Conservation (phyloP, 2,888 invertebrate species). For the Callosobruchus maculatus region DNA sequence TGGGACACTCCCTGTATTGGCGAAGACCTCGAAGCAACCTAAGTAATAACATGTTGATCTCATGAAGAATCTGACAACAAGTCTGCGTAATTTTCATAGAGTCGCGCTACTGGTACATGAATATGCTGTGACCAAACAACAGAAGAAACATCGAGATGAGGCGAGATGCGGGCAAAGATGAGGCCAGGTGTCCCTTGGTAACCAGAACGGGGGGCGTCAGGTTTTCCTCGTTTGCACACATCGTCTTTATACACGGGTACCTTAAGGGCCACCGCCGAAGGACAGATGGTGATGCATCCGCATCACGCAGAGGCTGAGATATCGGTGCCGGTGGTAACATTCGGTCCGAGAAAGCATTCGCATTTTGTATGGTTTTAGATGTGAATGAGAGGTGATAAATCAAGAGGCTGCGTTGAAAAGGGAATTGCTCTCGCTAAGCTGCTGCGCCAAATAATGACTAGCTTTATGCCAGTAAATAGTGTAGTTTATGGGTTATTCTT, state of each 20-base stretch:
- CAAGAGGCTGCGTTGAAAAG: background rate
- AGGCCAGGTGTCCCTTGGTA: background rate
- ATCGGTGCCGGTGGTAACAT: background rate
- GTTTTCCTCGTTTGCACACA: background rate
- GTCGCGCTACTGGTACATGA: no score
- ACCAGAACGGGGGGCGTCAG: background rate
- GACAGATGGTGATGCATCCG: background rate
- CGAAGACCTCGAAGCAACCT: no score
- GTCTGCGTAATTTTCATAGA: no score
- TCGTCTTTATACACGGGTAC: background rate
- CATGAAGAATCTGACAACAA: no score
- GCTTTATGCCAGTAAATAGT: no score
- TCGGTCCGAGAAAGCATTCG: background rate
- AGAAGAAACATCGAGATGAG: background rate
- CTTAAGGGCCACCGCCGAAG: background rate
- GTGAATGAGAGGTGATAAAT: background rate
- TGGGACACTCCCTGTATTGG: no score
- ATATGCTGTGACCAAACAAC: no score
- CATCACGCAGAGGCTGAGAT: background rate
- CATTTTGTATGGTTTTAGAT: background rate
- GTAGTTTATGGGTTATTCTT: no score
- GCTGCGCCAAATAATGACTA: no score
- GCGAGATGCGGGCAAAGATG: background rate
- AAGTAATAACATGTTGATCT: no score
- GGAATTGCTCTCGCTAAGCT: no score